These are phyloP conservation scores for Campodea augens DNA, from an alignment of 1,140 invertebrate species.

Conservation along the genomic window DNA sequence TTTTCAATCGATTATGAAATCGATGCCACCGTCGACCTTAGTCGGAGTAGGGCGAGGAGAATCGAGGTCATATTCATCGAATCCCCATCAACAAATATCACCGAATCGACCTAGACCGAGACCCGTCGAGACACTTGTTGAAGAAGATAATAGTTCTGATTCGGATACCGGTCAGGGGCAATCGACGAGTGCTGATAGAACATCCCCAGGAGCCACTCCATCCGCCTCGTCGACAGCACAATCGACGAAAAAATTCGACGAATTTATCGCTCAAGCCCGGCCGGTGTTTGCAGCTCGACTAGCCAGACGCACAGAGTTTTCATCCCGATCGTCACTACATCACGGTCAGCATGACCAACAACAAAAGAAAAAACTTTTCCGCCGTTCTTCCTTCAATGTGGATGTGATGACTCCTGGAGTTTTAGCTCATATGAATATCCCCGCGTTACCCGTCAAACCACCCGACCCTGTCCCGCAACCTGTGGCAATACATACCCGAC, in stretches of 20 bases:
- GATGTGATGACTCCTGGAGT: slow-evolving; percentile 8
- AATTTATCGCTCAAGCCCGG: too few species aligned
- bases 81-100: too few species aligned
- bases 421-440: slow-evolving; percentile 10
- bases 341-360: slow-evolving; percentile 8
- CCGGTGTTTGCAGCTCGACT: background rate
- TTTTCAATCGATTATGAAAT: too few species aligned
- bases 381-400: slow-evolving; percentile 13
- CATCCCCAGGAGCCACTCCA: background rate
- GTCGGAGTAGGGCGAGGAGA: too few species aligned
- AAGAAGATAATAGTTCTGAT: too few species aligned
- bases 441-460: slow-evolving; percentile 10
- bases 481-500: slow-evolving; percentile 13
- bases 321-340: slow-evolving; percentile 10
- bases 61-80: too few species aligned
- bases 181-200: slow-evolving; percentile 4
- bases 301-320: slow-evolving; percentile 3
- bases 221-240: background rate
- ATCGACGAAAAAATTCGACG: background rate
- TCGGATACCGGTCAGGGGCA: background rate
- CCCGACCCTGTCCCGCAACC: slow-evolving; percentile 13
- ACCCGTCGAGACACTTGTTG: too few species aligned
- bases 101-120: too few species aligned
- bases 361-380: slow-evolving; percentile 6
- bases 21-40: too few species aligned